phyloP scores from a whole-genome alignment of 53 echinoderm and acorn worm species.

The Crossaster papposus region DNA sequence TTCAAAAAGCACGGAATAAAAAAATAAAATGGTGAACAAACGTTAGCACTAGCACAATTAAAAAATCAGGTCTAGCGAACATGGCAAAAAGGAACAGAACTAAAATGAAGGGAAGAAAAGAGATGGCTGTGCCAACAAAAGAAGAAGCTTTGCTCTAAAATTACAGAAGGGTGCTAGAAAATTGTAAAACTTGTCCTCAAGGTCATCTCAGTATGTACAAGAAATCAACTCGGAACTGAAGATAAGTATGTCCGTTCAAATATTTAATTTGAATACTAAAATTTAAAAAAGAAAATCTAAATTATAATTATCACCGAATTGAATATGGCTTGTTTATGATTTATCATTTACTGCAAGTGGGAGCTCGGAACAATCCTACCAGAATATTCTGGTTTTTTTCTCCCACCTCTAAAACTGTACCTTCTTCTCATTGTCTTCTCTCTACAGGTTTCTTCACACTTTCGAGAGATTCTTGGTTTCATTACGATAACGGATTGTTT shows the following conservation, averaged over 20 bases:
- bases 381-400: not conserved
- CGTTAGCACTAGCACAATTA: too few species aligned
- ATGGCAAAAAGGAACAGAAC: not conserved
- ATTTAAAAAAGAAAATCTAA: too few species aligned
- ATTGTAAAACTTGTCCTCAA: not conserved
- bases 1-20: not conserved
- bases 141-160: not conserved
- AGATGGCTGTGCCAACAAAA: not conserved
- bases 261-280: too few species aligned
- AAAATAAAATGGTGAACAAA: too few species aligned
- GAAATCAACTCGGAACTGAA: not conserved
- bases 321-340: too few species aligned
- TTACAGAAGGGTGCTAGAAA: not conserved
- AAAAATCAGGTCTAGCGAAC: not conserved
- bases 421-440: not conserved
- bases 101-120: not conserved
- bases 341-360: too few species aligned
- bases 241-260: too few species aligned
- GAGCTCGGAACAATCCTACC: too few species aligned
- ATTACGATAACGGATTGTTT: too few species aligned
- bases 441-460: too few species aligned
- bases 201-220: conserved; percentile 26
- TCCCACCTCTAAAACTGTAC: not conserved
- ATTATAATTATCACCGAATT: too few species aligned
- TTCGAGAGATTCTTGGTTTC: too few species aligned